Evolutionary conservation across 2,888 invertebrate genomes (phyloP).

Genomic region (Leptopilina drosophilae): DNA sequence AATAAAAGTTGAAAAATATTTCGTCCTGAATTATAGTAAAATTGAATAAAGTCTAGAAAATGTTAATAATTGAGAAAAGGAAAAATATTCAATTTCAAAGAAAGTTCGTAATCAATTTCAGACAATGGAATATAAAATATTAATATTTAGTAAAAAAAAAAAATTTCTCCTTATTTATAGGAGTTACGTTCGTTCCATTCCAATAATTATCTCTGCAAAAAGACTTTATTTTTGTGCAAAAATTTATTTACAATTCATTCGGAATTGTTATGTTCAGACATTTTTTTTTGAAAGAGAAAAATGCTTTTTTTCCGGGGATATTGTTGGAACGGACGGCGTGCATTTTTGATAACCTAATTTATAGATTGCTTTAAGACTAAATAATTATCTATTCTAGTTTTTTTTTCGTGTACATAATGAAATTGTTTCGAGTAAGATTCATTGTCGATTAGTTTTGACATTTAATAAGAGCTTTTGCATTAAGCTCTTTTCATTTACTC

Average conservation of each 20-base stretch:
- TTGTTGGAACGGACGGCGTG: slow-evolving; percentile 7
- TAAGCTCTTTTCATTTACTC: slow-evolving; percentile 42
- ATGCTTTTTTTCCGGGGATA: not conserved
- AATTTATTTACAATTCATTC: slow-evolving; percentile 1
- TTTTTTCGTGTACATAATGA: slow-evolving; percentile 67
- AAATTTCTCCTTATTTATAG: slow-evolving; percentile 1
- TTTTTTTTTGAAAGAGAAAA: not conserved
- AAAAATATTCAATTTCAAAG: not conserved
- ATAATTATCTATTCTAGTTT: slow-evolving; percentile 48
- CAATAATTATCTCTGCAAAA: slow-evolving; percentile 18
- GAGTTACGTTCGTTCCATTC: slow-evolving; percentile 1
- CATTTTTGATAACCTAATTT: slow-evolving; percentile 23
- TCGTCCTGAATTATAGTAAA: too few relatives aligned
- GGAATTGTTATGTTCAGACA: not conserved
- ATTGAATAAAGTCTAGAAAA: too few relatives aligned
- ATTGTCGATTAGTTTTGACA: slow-evolving; percentile 57
- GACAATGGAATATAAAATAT: slow-evolving; percentile 1
- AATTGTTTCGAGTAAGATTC: slow-evolving; percentile 66
- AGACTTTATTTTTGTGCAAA: not conserved
- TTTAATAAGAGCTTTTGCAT: slow-evolving; percentile 8
- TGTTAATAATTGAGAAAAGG: too few relatives aligned
- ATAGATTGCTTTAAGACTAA: slow-evolving; percentile 31
- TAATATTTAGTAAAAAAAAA: slow-evolving; percentile 4
- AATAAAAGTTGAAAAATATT: too few relatives aligned
- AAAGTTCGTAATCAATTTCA: not conserved